phyloP scores from a whole-genome alignment of 2,113 vertebrate genomes.

The Amazona guildingii region DNA sequence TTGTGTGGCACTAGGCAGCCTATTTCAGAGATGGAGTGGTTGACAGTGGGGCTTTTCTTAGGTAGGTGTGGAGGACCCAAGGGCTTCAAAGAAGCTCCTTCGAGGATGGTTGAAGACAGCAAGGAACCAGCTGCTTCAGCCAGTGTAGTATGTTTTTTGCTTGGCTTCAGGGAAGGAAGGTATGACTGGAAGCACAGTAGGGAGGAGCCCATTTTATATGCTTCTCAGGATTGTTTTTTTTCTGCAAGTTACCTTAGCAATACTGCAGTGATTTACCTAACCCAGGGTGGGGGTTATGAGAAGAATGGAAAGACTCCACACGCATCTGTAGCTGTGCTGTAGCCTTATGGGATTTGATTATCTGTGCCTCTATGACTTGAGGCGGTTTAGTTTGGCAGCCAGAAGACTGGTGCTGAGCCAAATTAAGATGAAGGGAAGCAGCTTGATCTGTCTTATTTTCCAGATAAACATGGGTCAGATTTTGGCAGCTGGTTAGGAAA shows the following conservation, averaged over 20 bases:
- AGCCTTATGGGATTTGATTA: background rate
- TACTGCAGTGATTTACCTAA: background rate
- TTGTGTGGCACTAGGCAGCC: background rate
- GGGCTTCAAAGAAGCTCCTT: background rate
- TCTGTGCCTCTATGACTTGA: background rate
- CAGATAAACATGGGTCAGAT: background rate
- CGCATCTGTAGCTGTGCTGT: background rate
- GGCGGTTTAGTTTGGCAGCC: background rate
- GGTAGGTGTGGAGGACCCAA: background rate
- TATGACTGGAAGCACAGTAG: background rate
- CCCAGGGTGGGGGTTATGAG: background rate
- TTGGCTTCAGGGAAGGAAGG: background rate
- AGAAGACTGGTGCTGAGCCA: background rate
- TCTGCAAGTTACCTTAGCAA: background rate
- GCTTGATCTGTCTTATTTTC: background rate
- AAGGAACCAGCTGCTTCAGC: background rate
- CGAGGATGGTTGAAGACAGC: background rate
- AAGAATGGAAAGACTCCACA: background rate
- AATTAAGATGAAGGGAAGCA: slow-evolving; percentile 4
- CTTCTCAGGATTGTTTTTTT: background rate
- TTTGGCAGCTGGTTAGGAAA: slow-evolving; percentile 11
- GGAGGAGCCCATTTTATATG: background rate
- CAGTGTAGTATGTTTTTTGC: background rate
- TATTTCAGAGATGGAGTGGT: background rate
- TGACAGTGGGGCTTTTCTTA: background rate